These are phyloP conservation scores for Lampris incognitus DNA, from an alignment of 2,113 vertebrate species.

Conservation along the genomic window DNA sequence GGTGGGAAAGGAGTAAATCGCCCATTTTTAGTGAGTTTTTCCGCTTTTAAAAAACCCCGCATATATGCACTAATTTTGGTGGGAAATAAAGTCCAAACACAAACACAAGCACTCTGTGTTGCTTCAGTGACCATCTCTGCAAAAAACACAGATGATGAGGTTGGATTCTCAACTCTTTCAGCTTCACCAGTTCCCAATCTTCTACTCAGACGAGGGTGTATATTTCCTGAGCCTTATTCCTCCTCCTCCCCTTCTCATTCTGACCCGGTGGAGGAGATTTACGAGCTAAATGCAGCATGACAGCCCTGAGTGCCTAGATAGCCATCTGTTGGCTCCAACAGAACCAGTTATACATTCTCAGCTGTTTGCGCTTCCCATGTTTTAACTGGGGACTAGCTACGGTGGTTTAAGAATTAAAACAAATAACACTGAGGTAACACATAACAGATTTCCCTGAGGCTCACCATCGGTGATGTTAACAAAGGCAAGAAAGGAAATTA, in stretches of 20 bases:
- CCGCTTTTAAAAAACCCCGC: too few species aligned
- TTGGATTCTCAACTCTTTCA: not conserved
- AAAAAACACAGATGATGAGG: not conserved
- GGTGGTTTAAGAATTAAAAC: slow-evolving; percentile 59
- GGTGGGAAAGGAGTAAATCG: too few species aligned
- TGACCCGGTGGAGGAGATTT: slow-evolving; percentile 19
- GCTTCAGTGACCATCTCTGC: not conserved
- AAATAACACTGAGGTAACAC: slow-evolving; percentile 42
- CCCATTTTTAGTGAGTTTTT: too few species aligned
- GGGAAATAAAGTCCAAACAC: not conserved
- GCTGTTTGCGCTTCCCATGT: slow-evolving; percentile 59
- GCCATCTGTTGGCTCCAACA: slow-evolving; percentile 48
- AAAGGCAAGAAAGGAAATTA: slow-evolving; percentile 62
- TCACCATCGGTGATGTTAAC: slow-evolving; percentile 42
- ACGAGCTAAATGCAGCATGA: slow-evolving; percentile 51
- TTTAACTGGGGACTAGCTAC: slow-evolving; percentile 33
- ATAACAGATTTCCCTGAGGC: slow-evolving; percentile 36
- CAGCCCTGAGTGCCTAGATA: slow-evolving; percentile 44
- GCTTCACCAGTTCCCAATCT: not conserved
- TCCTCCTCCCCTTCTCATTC: slow-evolving; percentile 27
- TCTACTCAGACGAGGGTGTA: not conserved
- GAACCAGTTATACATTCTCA: slow-evolving; percentile 60
- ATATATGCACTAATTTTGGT: too few species aligned
- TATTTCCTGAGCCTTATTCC: slow-evolving; percentile 1
- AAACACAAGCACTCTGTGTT: not conserved